phyloP scores from a whole-genome alignment of 2,797 vertebrate species.

The Chelon auratus region DNA sequence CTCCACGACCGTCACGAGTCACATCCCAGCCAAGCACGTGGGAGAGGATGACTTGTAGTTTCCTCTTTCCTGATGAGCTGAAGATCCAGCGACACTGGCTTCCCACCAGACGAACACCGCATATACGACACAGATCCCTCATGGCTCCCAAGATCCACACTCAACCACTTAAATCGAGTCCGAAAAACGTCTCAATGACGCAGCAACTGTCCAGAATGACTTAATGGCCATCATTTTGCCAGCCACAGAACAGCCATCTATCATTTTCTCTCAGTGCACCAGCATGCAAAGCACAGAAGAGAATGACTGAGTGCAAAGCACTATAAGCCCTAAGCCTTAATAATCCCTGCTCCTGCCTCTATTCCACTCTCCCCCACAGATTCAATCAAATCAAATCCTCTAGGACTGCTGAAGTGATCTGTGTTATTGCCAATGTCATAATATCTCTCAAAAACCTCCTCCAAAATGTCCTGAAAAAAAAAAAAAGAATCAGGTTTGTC shows the following conservation, averaged over 20 bases:
- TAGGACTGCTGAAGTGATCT: slow-evolving; percentile 49
- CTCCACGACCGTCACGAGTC: slow-evolving; percentile 78
- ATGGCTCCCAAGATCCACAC: slow-evolving; percentile 59
- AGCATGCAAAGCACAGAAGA: slow-evolving; percentile 56
- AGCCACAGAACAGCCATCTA: slow-evolving; percentile 52
- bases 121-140: slow-evolving; percentile 83
- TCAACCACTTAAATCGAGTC: slow-evolving; percentile 26
- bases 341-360: slow-evolving; percentile 83
- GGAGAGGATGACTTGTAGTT: slow-evolving; percentile 82
- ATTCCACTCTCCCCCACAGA: slow-evolving; percentile 66
- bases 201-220: slow-evolving; percentile 35
- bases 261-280: slow-evolving; percentile 59
- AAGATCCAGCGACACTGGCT: slow-evolving; percentile 86
- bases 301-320: slow-evolving; percentile 69
- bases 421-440: slow-evolving; percentile 35
- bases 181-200: slow-evolving; percentile 42
- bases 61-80: slow-evolving; percentile 75
- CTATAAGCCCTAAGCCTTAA: slow-evolving; percentile 78
- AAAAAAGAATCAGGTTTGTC: slow-evolving; percentile 1
- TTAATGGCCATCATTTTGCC: slow-evolving; percentile 39
- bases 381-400: slow-evolving; percentile 77
- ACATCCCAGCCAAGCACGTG: slow-evolving; percentile 80
- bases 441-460: slow-evolving; percentile 41
- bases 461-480: neutral
- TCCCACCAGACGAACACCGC: slow-evolving; percentile 76